Evolutionary conservation across 2,888 invertebrate genomes (phyloP), one percentile per base, ranked within the genome.

Genomic region (Caenorhabditis macrosperma): DNA sequence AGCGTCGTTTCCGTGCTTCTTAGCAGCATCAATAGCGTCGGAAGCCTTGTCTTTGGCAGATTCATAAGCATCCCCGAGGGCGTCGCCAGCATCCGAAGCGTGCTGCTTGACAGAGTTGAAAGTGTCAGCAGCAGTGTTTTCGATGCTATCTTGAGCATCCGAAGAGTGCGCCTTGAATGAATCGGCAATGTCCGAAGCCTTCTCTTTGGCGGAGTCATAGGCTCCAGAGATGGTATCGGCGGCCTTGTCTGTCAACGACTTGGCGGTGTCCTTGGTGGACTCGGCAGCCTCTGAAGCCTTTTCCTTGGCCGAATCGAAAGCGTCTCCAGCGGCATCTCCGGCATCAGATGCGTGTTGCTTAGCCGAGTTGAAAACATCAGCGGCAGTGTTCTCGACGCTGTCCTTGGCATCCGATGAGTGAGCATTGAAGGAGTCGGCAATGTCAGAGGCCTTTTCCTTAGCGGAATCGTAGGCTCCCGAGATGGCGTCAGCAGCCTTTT

Each of bases 391-490:
- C 59, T 69, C 66, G n/a, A 66, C 52, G n/a, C 38, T 26, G n/a
- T 75, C 60, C 33, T 59, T 52, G 30, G 66, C 26, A 41, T 75
- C 30, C 15, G 66, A 48, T 6, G 66, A 35, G 38, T 67, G 59
- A 6, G 44, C 67, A 41, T 66, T 74, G 64, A 69, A 69, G 15
- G 50, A 52, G 50, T 74, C 75, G 22, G 44, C 66, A 9, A 66
- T 9, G 24, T 68, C 67, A 9, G 28, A n/a, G 24, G 76, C 76
- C 26, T 60, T 48, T 38, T 63, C 71, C 35, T 71, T 71, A n/a
- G 55, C 52, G 5, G 61, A 50, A 15, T 71, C 71, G 20, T 50
- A 71, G 33, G 71, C 71, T 33, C 55, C 71, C n/a, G 71, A 71
- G 54, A 71, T 74, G 28, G 64, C 54, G 46, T 63, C 76, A 38